Base-by-base conservation (phyloP, 2,888 invertebrate genomes). In the Luperina nickerlii region DNA sequence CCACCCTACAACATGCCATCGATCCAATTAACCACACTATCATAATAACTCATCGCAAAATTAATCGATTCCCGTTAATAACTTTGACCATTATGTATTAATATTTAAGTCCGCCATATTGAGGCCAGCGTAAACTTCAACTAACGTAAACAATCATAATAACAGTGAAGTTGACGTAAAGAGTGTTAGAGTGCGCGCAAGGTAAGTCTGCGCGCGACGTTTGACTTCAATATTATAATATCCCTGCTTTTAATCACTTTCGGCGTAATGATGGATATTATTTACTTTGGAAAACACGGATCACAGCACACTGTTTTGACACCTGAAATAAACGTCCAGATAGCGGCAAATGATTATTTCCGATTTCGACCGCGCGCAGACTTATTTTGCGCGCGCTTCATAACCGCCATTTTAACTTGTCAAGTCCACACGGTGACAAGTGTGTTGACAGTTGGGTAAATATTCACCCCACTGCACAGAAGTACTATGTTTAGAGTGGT, bases 101-200 rank as follows among this genome's bases (percentile, higher is more conserved):
- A 84, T 82, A 89, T 89, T 89, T 79, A 86, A 86, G 78, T 81
- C 68, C 32, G n/a, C 71, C 45, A 74, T 75, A 84, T 81, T 81
- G 78, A 73, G 67, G 67, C 66, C 62, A 68, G 74, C 68, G 78
- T 83, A 81, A 81, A 82, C 82, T 87, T 82, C 63, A 72, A 62
- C 71, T 38, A 71, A 72, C 38, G 79, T 83, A 73, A 87, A 83
- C 86, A 2, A 38, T 38, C 38, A 86, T 83, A 79, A 82, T 82
- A 85, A 66, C 72, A 72, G 67, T 68, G 65, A 78, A 81, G 76
- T 84, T 79, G 72, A 70, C 54, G 75, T 78, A 68, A 67, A 79
- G 76, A 72, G 84, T 45, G 72, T 65, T 79, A 48, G 48, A 48
- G 48, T 48, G 48, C 45, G 45, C 45, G 45, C 13, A 45, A 13